Base-by-base conservation (phyloP, 2,797 vertebrate genomes). In the Danio tinwini region DNA sequence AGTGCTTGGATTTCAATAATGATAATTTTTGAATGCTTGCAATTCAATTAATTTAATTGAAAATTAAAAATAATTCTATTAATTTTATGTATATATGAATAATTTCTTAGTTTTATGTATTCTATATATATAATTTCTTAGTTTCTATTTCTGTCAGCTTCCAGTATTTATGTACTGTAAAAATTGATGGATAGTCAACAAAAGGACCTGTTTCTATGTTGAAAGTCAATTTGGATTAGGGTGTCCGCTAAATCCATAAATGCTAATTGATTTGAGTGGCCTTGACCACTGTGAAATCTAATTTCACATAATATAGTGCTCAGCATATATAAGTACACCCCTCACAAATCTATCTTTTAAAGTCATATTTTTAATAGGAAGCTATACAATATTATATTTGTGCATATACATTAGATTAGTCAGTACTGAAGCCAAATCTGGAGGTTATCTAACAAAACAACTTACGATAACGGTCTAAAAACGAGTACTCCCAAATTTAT, bases 111-210 rank as follows among this genome's bases (percentile, higher is more conserved):
- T n/a, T n/a, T n/a, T n/a, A n/a, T n/a, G n/a, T n/a, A n/a, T n/a
- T n/a, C n/a, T n/a, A n/a, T n/a, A n/a, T n/a, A n/a, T n/a, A 21
- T 56, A 13, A 12, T 17, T 64, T 39, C 42, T 19, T 47, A 11
- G 63, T 65, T 65, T 65, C 12, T 14, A 65, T 65, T 47, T 47
- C 6, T 50, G 45, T 68, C 45, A 67, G 1, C 44, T 67, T 21
- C 19, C 64, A 47, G 10, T 67, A 29, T 67, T 49, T 12, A 29
- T 29, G 29, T 29, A 29, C 12, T 49, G 1, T 14, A 1, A 9
- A 16, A 29, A 67, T 67, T 37, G 21, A 29, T 49, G 14, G 13
- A 13, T 50, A 6, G 29, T 19, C 29, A 21, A 68, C 14, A 0
- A 37, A 68, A 49, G 68, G 7, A n/a, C 44, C 9, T 67, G 19